Conservation (phyloP, 2,113 vertebrate species). For the Tragelaphus imberbis region DNA sequence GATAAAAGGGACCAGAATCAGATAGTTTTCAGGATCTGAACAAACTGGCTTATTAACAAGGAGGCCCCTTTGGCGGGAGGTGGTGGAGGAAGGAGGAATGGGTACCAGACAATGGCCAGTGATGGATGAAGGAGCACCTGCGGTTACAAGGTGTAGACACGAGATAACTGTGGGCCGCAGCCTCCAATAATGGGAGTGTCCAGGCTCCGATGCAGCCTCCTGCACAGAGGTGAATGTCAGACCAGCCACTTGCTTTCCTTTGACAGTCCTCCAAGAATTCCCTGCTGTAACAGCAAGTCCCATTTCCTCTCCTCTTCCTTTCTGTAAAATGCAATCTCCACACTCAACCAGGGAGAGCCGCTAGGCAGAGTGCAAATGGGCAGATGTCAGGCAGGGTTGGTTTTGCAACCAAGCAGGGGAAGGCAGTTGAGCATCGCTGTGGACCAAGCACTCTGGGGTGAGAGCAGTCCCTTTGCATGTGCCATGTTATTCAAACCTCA, state of each 20-base stretch:
- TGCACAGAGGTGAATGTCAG: constrained; percentile 70
- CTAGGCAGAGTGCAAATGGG: neutral
- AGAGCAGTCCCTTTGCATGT: neutral
- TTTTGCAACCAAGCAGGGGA: neutral
- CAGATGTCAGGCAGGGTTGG: neutral
- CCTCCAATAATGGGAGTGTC: constrained; percentile 57
- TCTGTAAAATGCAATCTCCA: neutral
- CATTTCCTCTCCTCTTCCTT: neutral
- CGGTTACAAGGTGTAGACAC: constrained; percentile 77
- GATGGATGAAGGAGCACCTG: constrained; percentile 79
- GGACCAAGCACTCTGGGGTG: neutral
- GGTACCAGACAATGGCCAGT: constrained; percentile 64
- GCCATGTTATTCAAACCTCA: neutral
- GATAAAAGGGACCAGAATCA: constrained; percentile 77
- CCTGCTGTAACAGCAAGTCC: neutral
- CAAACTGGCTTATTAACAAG: constrained; percentile 81
- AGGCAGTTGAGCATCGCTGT: accelerated
- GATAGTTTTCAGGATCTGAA: constrained; percentile 79
- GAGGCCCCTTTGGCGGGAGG: constrained; percentile 47
- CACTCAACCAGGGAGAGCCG: neutral
- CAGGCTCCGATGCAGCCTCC: constrained; percentile 45
- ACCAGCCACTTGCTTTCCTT: constrained; percentile 36
- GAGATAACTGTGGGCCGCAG: constrained; percentile 73
- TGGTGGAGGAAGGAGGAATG: constrained; percentile 56
- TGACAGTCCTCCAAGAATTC: constrained; percentile 22